Percentiles rank a stretch among this genome's conserved stretches.
Evolutionary conservation across 2,888 invertebrate species (phyloP).

Genomic region (Agrenia bidenticulata): DNA sequence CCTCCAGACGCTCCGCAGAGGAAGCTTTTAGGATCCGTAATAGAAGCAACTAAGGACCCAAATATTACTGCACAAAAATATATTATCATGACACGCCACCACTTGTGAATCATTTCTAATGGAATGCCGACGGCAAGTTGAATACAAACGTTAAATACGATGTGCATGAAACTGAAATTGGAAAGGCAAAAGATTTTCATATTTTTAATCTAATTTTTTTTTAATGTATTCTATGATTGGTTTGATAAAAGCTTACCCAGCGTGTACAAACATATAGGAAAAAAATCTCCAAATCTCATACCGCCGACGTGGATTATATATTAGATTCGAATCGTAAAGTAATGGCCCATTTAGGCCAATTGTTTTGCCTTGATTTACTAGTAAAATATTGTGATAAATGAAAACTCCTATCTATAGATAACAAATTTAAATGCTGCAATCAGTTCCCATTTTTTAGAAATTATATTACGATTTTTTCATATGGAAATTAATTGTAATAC

Average conservation of each 20-base stretch:
- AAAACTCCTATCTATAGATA: constrained; percentile 59
- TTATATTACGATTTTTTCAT: too few relatives aligned
- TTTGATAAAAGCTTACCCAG: constrained; percentile 71
- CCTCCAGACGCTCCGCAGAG: constrained; percentile 90
- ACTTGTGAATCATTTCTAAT: constrained; percentile 92
- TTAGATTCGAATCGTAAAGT: constrained; percentile 76
- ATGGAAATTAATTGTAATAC: too few relatives aligned
- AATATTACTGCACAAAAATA: constrained; percentile 82
- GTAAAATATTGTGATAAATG: constrained; percentile 58
- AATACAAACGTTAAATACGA: constrained; percentile 84
- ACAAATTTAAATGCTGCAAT: too few relatives aligned
- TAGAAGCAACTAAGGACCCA: constrained; percentile 78
- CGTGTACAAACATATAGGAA: constrained; percentile 95
- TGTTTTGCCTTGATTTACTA: background rate
- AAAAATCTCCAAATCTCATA: constrained; percentile 90
- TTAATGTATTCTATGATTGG: background rate
- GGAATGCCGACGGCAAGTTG: constrained; percentile 91
- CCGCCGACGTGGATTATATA: constrained; percentile 83
- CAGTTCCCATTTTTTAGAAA: too few relatives aligned
- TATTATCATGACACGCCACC: constrained; percentile 84
- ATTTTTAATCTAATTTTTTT: background rate
- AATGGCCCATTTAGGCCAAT: constrained; percentile 65
- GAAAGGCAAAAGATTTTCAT: constrained; percentile 26
- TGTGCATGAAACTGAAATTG: constrained; percentile 77
- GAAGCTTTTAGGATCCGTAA: constrained; percentile 74